phyloP scores from a whole-genome alignment of 2,113 vertebrate species.

The Climacteris rufus region DNA sequence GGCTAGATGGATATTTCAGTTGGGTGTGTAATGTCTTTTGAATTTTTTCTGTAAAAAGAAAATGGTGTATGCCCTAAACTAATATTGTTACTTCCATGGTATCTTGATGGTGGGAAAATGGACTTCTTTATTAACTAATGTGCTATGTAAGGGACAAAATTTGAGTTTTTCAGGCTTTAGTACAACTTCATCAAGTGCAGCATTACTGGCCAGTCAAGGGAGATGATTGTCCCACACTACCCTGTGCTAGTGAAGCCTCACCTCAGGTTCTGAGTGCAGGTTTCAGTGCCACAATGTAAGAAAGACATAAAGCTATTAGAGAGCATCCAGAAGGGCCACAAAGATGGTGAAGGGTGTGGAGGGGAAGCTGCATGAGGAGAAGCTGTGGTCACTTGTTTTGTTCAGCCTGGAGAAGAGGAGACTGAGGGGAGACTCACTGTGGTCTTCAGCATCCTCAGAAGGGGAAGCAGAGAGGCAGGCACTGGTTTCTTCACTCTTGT shows the following conservation, averaged over 20 bases:
- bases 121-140: neutral
- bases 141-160: rapidly evolving
- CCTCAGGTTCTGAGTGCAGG: neutral
- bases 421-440: neutral
- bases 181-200: neutral
- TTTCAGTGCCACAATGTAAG: neutral
- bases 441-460: neutral
- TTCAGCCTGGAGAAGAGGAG: neutral
- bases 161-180: neutral
- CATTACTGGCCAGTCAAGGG: no score
- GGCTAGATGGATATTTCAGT: neutral
- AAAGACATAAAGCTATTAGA: neutral
- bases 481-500: neutral
- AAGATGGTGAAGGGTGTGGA: neutral
- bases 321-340: neutral
- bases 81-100: neutral
- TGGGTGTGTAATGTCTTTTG: neutral
- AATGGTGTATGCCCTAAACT: neutral
- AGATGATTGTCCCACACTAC: neutral
- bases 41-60: neutral
- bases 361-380: neutral
- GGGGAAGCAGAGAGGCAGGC: neutral
- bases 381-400: neutral
- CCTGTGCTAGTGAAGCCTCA: neutral
- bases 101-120: neutral